These are phyloP conservation scores for Pseudorhombus dupliciocellatus DNA, from an alignment of 2,113 vertebrate genomes.

Conservation along the genomic window DNA sequence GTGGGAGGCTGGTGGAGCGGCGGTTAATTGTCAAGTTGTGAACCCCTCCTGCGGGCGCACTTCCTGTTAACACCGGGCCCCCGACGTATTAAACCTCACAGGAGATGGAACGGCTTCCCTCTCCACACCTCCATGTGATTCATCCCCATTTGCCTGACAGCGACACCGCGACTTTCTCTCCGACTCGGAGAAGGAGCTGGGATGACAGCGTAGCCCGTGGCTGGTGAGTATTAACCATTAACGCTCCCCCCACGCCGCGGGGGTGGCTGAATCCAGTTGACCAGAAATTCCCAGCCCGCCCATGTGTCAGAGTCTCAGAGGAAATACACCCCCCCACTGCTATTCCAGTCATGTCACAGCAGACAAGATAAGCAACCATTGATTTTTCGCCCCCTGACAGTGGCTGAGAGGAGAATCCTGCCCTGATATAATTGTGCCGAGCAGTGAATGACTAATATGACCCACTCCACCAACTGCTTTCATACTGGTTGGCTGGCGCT, in stretches of 20 bases:
- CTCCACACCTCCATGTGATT: constrained; percentile 25
- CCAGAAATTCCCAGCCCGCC: constrained; percentile 25
- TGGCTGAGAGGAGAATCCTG: constrained; percentile 48
- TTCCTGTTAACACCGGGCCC: constrained; percentile 24
- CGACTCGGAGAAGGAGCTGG: constrained; percentile 22
- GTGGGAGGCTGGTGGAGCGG: constrained; percentile 13
- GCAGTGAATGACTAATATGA: constrained; percentile 31
- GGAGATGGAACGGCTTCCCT: constrained; percentile 12
- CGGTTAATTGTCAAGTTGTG: constrained; percentile 38
- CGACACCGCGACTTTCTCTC: background rate
- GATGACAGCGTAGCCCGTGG: constrained; percentile 31
- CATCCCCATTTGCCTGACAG: constrained; percentile 38
- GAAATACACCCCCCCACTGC: constrained; percentile 29
- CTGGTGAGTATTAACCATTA: constrained; percentile 34
- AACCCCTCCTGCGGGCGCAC: constrained; percentile 4
- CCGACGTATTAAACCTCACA: constrained; percentile 23
- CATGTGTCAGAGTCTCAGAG: constrained; percentile 35
- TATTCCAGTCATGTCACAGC: constrained; percentile 39
- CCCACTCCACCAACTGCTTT: constrained; percentile 14
- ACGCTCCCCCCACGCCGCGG: constrained; percentile 15
- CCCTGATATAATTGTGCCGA: constrained; percentile 34
- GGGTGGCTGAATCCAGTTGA: constrained; percentile 1
- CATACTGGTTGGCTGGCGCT: constrained; percentile 16
- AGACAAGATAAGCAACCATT: constrained; percentile 59
- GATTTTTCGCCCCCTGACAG: constrained; percentile 50